phyloP scores from a whole-genome alignment of 2,797 vertebrate species.

The Aplochiton taeniatus region DNA sequence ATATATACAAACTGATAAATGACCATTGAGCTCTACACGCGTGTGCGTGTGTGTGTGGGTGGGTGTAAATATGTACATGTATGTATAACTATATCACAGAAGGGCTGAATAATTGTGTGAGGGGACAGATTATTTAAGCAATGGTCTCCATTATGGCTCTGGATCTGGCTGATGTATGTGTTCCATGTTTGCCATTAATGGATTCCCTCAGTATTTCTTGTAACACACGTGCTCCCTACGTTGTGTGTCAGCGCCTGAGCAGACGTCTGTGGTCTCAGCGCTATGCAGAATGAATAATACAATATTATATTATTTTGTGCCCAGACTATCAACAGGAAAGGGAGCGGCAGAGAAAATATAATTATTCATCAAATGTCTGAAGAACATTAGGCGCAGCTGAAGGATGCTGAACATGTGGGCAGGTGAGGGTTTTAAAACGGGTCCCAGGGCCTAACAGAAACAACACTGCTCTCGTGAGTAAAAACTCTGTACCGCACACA shows the following conservation, averaged over 20 bases:
- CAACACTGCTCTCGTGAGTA: conserved; percentile 53
- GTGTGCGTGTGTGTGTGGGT: conserved; percentile 11
- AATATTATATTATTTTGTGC: conserved; percentile 42
- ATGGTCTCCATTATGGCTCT: conserved; percentile 13
- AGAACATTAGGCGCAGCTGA: conserved; percentile 47
- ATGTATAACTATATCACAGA: background rate
- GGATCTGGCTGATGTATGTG: conserved; percentile 14
- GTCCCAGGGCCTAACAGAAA: conserved; percentile 67
- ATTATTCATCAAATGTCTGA: conserved; percentile 48
- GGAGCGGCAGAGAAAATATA: conserved; percentile 3
- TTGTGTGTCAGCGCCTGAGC: background rate
- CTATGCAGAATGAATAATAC: conserved; percentile 22
- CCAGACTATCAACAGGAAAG: conserved; percentile 32
- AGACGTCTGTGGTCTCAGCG: conserved; percentile 31
- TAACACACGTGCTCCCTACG: background rate
- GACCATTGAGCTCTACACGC: conserved; percentile 28
- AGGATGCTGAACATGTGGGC: conserved; percentile 45
- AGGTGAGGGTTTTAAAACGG: conserved; percentile 46
- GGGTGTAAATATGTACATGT: conserved; percentile 14
- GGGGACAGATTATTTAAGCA: conserved; percentile 18
- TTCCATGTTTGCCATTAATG: conserved; percentile 13
- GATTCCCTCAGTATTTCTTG: background rate
- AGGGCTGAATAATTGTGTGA: conserved; percentile 10
- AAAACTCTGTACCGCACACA: conserved; percentile 56
- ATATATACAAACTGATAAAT: conserved; percentile 69